Evolutionary conservation across 2,113 vertebrate genomes (phyloP).

Genomic region (Propithecus coquereli): DNA sequence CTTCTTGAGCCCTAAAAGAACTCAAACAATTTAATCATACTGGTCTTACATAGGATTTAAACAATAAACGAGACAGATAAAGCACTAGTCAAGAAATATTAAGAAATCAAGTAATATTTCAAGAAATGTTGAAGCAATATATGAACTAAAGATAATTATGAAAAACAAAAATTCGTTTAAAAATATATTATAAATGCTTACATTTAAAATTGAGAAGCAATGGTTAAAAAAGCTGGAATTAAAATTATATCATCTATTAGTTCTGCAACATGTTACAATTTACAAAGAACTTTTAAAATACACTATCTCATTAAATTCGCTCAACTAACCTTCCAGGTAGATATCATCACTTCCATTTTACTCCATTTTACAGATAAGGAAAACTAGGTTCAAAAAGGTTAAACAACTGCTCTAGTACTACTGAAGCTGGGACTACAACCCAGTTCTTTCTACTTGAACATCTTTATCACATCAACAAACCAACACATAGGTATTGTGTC

Average conservation of each 20-base stretch:
- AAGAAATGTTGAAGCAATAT: not conserved
- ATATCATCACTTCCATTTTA: constrained; percentile 1
- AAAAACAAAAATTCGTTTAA: not conserved
- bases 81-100: not conserved
- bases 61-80: not conserved
- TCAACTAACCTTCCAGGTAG: not conserved
- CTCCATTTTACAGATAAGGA: constrained; percentile 18
- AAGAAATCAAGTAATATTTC: not conserved
- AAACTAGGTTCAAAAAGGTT: not conserved
- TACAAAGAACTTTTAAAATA: not conserved
- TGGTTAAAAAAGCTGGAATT: not conserved
- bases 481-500: not conserved
- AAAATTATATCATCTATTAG: not conserved
- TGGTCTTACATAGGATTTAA: not conserved
- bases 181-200: not conserved
- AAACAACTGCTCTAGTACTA: not conserved
- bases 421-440: not conserved
- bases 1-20: not conserved
- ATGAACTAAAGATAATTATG: not conserved
- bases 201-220: constrained; percentile 16
- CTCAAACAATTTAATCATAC: constrained; percentile 9
- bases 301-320: constrained; percentile 7
- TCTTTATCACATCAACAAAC: not conserved
- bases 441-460: not conserved
- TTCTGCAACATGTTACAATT: not conserved